Base-by-base conservation (phyloP, 2,888 invertebrate genomes). In the Chirona hameri region DNA sequence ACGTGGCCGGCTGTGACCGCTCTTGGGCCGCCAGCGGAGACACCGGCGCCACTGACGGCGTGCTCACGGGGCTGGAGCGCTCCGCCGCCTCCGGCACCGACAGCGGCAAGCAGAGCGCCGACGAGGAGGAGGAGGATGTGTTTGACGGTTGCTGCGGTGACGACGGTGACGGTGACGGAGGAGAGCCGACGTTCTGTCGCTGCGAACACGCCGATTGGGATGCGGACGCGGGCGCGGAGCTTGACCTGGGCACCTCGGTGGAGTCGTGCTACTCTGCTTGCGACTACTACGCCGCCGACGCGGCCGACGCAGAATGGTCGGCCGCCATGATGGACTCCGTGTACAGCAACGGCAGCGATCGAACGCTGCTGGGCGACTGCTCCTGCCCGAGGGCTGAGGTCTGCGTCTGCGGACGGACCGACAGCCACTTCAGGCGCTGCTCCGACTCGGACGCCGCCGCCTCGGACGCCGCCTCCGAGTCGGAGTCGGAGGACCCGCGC, bases 241-340 rank as follows among this genome's bases (percentile, higher is more conserved):
- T 12, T 3, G 27, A 29, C 14, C 29, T 72, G 18, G 72, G 72
- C 31, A 72, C 72, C 15, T 72, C 72, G 21, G 72, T 72, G 4
- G 72, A 72, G 72, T 72, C 72, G 72, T 72, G 72, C 72, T 72
- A 72, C 72, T 72, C 72, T 31, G 72, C 72, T 4, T 31, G 31
- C 39, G 39, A 72, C 31, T 72, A 18, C 72, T 72, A 72, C 39
- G 31, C 72, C 21, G 72, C 24, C 18, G 72, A 39, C n/a, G 31
- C 72, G 21, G 72, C 24, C 18, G 72, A 39, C n/a, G 72, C 31
- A 4, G 72, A 24, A 0, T 3, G 21, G 31, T 14, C 31, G 14
- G 7, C 18, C 72, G 31, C 72, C 31, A 39, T 21, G 31, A 72
- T 72, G 72, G 72, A 72, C 39, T 72, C 72, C 4, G 18, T 72